Evolutionary conservation across 2,113 vertebrate genomes (phyloP).

Genomic region (Pithys albifrons): DNA sequence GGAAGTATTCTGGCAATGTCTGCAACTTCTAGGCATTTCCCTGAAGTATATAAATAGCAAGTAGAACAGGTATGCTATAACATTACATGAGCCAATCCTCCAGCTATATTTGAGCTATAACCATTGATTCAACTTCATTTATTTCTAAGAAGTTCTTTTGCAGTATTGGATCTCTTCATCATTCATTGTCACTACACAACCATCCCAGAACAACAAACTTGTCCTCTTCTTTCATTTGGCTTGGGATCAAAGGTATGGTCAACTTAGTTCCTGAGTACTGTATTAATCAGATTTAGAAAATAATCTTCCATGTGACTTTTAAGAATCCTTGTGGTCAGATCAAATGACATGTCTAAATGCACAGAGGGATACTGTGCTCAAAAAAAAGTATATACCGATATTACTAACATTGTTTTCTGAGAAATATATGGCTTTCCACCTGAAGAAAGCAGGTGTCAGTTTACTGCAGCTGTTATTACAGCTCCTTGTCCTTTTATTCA

Average conservation of each 20-base stretch:
- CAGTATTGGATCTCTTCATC: conserved; percentile 2
- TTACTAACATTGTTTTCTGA: not conserved
- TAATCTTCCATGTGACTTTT: not conserved
- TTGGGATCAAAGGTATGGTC: not conserved
- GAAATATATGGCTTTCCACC: not conserved
- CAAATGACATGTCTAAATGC: not conserved
- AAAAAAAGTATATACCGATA: not conserved
- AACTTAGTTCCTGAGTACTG: not conserved
- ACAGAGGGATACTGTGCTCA: not conserved
- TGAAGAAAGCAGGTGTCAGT: not conserved
- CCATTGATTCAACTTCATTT: conserved; percentile 37
- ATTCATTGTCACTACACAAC: not conserved
- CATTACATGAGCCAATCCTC: conserved; percentile 5
- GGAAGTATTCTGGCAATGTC: conserved; percentile 7
- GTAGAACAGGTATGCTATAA: not conserved
- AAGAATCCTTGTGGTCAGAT: not conserved
- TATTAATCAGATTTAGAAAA: conserved; percentile 17
- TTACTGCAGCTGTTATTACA: not conserved
- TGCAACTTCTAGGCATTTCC: conserved; percentile 51
- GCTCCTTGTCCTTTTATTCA: not conserved
- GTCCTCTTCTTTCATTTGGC: not conserved
- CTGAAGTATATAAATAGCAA: conserved; percentile 61
- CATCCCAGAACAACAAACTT: not conserved
- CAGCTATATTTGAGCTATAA: conserved; percentile 36
- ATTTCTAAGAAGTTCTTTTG: conserved; percentile 27